phyloP scores from a whole-genome alignment of 2,113 vertebrate genomes.

The Mola mola region DNA sequence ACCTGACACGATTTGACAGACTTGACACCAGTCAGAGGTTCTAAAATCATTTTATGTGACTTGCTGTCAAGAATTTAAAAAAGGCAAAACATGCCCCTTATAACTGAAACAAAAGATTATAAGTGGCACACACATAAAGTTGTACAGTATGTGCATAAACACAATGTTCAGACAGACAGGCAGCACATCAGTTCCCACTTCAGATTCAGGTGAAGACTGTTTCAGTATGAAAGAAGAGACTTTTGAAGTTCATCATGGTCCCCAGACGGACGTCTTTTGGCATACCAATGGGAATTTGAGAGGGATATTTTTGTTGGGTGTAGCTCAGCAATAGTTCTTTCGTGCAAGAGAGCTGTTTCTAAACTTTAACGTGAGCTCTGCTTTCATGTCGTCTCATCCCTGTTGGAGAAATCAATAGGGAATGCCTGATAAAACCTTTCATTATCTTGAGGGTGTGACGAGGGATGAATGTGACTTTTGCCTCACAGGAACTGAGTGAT shows the following conservation, averaged over 20 bases:
- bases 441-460: slow-evolving; percentile 11
- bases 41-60: slow-evolving; percentile 13
- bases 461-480: slow-evolving; percentile 44
- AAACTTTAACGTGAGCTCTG: slow-evolving; percentile 24
- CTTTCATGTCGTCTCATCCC: slow-evolving; percentile 33
- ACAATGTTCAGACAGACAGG: slow-evolving; percentile 18
- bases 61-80: slow-evolving; percentile 23
- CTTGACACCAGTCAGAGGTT: slow-evolving; percentile 15
- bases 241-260: slow-evolving; percentile 39
- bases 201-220: slow-evolving; percentile 34
- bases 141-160: slow-evolving; percentile 25
- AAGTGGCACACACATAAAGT: slow-evolving; percentile 11
- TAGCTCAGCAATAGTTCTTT: neutral
- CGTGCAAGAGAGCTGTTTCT: slow-evolving; percentile 5
- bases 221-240: slow-evolving; percentile 24
- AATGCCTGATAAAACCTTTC: slow-evolving; percentile 27
- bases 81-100: neutral
- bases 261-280: slow-evolving; percentile 26
- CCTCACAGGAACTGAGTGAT: slow-evolving; percentile 54
- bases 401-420: slow-evolving; percentile 18
- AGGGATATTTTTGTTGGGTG: slow-evolving; percentile 30
- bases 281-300: neutral
- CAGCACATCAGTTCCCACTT: slow-evolving; percentile 50
- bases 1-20: slow-evolving; percentile 24
- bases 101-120: slow-evolving; percentile 19